phyloP scores from a whole-genome alignment of 2,888 invertebrate species.

The Pycnomerus fuliginosus region DNA sequence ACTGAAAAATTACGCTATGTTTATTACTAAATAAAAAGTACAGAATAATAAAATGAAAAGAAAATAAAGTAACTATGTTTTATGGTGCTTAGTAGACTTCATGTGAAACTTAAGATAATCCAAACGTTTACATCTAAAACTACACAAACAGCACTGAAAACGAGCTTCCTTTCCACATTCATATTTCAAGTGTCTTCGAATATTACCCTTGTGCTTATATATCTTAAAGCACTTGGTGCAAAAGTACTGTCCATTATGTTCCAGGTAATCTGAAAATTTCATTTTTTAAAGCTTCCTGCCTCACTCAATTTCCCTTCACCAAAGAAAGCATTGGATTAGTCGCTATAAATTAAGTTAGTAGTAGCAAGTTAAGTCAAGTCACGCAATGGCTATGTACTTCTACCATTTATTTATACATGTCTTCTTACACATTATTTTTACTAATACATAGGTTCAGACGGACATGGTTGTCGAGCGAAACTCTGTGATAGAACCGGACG shows the following conservation, averaged over 20 bases:
- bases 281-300: no score
- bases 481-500: constrained; percentile 25
- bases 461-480: constrained; percentile 9
- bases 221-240: constrained; percentile 37
- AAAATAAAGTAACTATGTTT: no score
- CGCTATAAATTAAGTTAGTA: no score
- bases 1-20: no score
- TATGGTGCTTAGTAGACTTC: constrained; percentile 14
- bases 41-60: no score
- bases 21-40: no score
- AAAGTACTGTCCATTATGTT: constrained; percentile 11
- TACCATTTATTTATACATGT: no score
- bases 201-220: constrained; percentile 40
- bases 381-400: no score
- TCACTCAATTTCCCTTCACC: no score
- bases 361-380: no score
- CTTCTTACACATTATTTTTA: no score
- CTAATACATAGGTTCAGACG: constrained; percentile 10
- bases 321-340: no score
- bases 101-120: constrained; percentile 25
- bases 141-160: constrained; percentile 26
- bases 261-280: constrained; percentile 22
- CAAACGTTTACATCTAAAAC: constrained; percentile 21
- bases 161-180: constrained; percentile 27
- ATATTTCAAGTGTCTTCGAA: constrained; percentile 29